A percentile compares a stretch with the other conserved stretches of the same genome.
Conservation (phyloP, 2,113 vertebrate species). For the Nerophis ophidion region DNA sequence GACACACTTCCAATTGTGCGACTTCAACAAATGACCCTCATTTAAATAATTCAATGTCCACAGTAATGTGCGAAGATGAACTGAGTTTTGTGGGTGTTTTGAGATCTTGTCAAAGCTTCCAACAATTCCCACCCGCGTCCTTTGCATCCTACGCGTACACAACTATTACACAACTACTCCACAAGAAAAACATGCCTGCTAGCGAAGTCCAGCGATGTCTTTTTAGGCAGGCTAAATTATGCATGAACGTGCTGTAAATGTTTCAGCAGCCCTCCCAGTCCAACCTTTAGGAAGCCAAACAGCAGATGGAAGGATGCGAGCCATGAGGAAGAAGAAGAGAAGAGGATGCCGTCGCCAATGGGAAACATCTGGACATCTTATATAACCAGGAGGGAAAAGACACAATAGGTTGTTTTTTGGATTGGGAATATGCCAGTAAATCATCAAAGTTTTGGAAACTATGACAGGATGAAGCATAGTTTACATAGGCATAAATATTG, state of each 20-base stretch:
- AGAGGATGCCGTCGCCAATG: constrained; percentile 31
- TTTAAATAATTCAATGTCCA: no score
- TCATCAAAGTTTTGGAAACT: background rate
- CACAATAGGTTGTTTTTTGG: constrained; percentile 41
- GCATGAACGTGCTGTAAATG: constrained; percentile 54
- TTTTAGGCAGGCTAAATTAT: constrained; percentile 48
- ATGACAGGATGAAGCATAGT: background rate
- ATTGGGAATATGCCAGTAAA: background rate
- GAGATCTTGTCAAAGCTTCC: no score
- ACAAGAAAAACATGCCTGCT: constrained; percentile 2
- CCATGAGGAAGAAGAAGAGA: no score
- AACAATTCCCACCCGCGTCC: no score
- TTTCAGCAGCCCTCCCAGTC: constrained; percentile 41
- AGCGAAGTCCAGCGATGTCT: constrained; percentile 12
- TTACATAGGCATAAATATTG: no score
- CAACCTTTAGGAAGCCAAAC: constrained; percentile 5
- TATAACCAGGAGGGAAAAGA: constrained; percentile 13
- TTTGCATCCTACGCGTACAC: constrained; percentile 10
- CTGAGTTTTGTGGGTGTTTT: no score
- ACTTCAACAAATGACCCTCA: no score
- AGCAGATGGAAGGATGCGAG: constrained; percentile 23
- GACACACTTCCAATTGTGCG: no score
- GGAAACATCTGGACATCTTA: constrained; percentile 59
- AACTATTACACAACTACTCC: background rate
- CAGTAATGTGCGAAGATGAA: no score